A percentile compares a stretch with the other conserved stretches of the same genome.
These are phyloP conservation scores for Picathartes gymnocephalus DNA, from an alignment of 2,113 vertebrate genomes.

Conservation along the genomic window DNA sequence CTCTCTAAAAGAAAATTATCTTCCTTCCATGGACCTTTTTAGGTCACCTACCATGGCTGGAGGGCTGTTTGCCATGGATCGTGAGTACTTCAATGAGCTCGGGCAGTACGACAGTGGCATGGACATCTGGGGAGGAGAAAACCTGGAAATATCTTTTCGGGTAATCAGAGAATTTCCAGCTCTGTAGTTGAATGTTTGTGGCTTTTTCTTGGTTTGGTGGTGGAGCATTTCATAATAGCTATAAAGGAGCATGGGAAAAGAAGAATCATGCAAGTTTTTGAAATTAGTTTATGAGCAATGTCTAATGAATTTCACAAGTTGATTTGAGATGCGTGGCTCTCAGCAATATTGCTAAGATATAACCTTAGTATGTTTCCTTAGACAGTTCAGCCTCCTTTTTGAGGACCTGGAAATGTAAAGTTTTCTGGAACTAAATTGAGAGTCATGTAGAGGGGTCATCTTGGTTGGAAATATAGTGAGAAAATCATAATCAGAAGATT, in stretches of 20 bases:
- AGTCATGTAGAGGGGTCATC: neutral
- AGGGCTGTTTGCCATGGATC: conserved; percentile 94
- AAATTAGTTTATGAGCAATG: neutral
- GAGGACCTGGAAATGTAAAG: neutral
- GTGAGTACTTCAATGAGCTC: conserved; percentile 89
- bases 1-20: neutral
- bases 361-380: neutral
- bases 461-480: neutral
- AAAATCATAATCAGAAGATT: neutral
- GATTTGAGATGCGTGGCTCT: neutral
- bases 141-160: conserved; percentile 96
- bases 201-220: neutral
- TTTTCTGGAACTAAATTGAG: neutral
- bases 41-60: conserved; percentile 99
- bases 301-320: neutral
- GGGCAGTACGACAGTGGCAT: conserved; percentile 95
- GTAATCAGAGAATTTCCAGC: conserved; percentile 64
- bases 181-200: neutral
- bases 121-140: conserved; percentile 99
- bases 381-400: neutral
- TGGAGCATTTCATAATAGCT: neutral
- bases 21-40: neutral
- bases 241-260: neutral
- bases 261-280: neutral
- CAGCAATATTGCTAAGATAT: neutral